phyloP scores from a whole-genome alignment of 2,888 invertebrate genomes.

The Aspidiotus destructor region DNA sequence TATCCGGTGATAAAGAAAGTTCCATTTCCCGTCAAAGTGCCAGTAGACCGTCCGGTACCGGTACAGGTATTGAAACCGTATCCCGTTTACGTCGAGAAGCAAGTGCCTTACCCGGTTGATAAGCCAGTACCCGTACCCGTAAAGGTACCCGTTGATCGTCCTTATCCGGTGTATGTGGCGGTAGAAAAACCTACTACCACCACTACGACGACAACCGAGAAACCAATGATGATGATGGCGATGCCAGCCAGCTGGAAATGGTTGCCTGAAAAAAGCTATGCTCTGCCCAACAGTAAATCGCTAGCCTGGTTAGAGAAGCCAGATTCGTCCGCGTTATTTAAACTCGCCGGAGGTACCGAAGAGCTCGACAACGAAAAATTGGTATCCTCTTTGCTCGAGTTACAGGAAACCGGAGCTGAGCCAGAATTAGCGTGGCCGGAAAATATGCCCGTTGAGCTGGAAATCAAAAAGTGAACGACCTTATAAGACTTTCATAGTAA shows the following conservation, averaged over 20 bases:
- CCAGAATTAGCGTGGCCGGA: slow-evolving; percentile 8
- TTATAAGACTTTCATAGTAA: too few relatives aligned
- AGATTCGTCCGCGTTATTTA: slow-evolving; percentile 48
- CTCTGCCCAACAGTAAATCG: slow-evolving; percentile 13
- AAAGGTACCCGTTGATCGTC: slow-evolving; percentile 53
- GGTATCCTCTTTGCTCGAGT: slow-evolving; percentile 13
- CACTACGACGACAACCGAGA: slow-evolving; percentile 49
- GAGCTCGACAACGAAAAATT: slow-evolving; percentile 20
- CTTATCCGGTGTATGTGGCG: slow-evolving; percentile 44
- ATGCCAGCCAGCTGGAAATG: slow-evolving; percentile 3
- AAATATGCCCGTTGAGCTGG: slow-evolving; percentile 8
- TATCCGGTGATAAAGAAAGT: slow-evolving; percentile 38
- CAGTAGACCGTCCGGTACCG: slow-evolving; percentile 37
- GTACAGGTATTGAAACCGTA: slow-evolving; percentile 37
- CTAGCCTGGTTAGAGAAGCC: slow-evolving; percentile 50
- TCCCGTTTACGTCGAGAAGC: slow-evolving; percentile 37
- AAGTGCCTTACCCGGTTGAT: slow-evolving; percentile 38
- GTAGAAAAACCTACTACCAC: slow-evolving; percentile 43
- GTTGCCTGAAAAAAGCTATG: slow-evolving; percentile 10
- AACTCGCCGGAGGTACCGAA: neutral
- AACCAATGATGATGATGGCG: slow-evolving; percentile 63
- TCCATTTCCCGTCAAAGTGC: slow-evolving; percentile 37
- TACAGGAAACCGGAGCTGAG: slow-evolving; percentile 8
- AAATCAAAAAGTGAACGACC: slow-evolving; percentile 15
- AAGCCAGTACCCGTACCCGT: slow-evolving; percentile 50